Evolutionary conservation across 1,140 invertebrate genomes (phyloP).

Genomic region (Drosophila parvula): DNA sequence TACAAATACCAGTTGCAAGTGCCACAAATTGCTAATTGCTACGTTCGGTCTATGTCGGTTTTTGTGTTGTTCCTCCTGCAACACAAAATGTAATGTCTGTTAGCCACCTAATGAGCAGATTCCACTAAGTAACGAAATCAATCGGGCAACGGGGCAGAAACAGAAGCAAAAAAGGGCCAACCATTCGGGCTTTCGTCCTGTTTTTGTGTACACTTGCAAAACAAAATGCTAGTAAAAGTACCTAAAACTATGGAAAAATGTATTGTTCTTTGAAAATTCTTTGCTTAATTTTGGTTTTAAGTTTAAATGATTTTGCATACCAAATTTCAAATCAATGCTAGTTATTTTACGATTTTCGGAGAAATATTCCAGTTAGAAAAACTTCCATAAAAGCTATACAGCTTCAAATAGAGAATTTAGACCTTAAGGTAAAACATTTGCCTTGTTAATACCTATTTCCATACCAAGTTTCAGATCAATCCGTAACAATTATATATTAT

Average conservation of each 20-base stretch:
- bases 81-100: slow-evolving; percentile 4
- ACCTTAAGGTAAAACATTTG: not conserved
- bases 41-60: slow-evolving; percentile 30
- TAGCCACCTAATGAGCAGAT: slow-evolving; percentile 41
- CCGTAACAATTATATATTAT: slow-evolving; percentile 56
- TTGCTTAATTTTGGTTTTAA: too few species aligned
- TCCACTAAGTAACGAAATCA: slow-evolving; percentile 35
- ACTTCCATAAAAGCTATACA: accelerated
- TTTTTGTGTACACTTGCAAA: slow-evolving; percentile 1
- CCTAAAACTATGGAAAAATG: not conserved
- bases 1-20: slow-evolving; percentile 26
- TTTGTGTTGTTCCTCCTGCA: not conserved
- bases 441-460: not conserved
- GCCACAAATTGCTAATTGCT: slow-evolving; percentile 45
- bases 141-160: slow-evolving; percentile 21
- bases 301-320: not conserved
- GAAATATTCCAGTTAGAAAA: not conserved
- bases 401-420: not conserved
- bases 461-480: slow-evolving; percentile 1
- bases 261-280: not conserved
- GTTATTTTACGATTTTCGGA: not conserved
- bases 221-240: not conserved
- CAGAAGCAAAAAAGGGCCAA: not conserved
- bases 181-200: not conserved
- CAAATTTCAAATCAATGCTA: not conserved